These are phyloP conservation scores for Diaprepes abbreviatus DNA, from an alignment of 2,888 invertebrate species.

Conservation along the genomic window DNA sequence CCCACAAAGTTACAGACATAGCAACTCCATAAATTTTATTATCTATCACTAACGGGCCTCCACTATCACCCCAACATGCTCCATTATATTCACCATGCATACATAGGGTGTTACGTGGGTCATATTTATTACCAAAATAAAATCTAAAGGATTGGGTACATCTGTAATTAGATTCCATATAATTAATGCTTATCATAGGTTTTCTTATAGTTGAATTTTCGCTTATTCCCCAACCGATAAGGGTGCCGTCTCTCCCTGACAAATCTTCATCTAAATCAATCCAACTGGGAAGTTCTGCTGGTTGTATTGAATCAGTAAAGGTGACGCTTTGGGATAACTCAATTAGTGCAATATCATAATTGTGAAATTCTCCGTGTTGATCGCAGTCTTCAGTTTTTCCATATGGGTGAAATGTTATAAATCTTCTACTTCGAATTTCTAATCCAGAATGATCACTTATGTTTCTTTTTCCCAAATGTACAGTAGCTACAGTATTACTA, in stretches of 20 bases:
- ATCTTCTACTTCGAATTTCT: not conserved
- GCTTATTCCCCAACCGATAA: not conserved
- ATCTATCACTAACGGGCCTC: not conserved
- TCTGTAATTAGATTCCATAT: too few relatives aligned
- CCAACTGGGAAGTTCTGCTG: not conserved
- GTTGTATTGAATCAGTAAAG: not conserved
- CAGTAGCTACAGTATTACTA: not conserved
- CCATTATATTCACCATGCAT: not conserved
- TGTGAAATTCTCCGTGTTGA: not conserved
- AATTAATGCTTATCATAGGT: not conserved
- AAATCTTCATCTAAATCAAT: not conserved
- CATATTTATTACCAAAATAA: not conserved
- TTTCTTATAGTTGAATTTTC: not conserved
- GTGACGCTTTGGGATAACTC: not conserved
- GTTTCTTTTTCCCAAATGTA: not conserved
- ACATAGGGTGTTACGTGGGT: not conserved
- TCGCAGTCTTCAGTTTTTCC: not conserved
- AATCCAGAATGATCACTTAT: not conserved
- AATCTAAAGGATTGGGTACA: too few relatives aligned
- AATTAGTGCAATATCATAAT: not conserved
- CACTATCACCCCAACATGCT: not conserved
- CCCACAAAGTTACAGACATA: not conserved
- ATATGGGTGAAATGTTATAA: not conserved
- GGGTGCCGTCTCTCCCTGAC: not conserved
- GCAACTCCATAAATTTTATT: not conserved